These are phyloP conservation scores for Rana temporaria DNA, from an alignment of 2,113 vertebrate species.

Conservation along the genomic window DNA sequence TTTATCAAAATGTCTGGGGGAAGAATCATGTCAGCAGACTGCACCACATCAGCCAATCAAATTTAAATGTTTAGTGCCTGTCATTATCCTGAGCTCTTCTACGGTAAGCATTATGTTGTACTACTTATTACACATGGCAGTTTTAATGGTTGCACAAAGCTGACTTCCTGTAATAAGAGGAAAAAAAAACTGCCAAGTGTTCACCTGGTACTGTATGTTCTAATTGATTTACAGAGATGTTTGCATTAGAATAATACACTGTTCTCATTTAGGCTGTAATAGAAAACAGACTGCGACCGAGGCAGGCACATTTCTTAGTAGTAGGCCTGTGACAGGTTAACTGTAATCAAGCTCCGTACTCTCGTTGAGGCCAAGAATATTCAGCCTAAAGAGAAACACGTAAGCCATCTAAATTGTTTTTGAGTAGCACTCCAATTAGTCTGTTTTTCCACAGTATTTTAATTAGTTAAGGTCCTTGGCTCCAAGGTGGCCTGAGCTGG, in stretches of 20 bases:
- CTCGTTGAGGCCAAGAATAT: constrained; percentile 16
- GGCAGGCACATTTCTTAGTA: constrained; percentile 24
- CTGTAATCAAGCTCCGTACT: constrained; percentile 26
- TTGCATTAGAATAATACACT: constrained; percentile 7
- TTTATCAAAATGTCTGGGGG: too few species aligned
- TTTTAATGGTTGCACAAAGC: neutral
- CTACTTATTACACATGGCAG: neutral
- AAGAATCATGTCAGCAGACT: too few species aligned
- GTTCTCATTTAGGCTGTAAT: constrained; percentile 20
- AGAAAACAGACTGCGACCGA: constrained; percentile 24
- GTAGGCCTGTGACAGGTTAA: constrained; percentile 31
- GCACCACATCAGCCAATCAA: too few species aligned
- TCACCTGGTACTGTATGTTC: constrained; percentile 8
- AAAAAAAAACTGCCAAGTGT: neutral
- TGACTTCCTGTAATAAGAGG: neutral
- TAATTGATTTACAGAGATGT: constrained; percentile 16
- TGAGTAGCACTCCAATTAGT: constrained; percentile 38
- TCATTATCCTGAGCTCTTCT: too few species aligned
- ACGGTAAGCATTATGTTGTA: too few species aligned
- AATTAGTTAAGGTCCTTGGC: constrained; percentile 42
- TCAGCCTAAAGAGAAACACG: constrained; percentile 45
- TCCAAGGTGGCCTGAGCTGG: constrained; percentile 37
- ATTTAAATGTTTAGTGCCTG: too few species aligned
- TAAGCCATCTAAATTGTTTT: constrained; percentile 51
- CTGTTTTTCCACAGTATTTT: constrained; percentile 50